A percentile compares a stretch with the other conserved stretches of the same genome.
Conservation (phyloP, 2,888 invertebrate species). For the Sialis lutaria region DNA sequence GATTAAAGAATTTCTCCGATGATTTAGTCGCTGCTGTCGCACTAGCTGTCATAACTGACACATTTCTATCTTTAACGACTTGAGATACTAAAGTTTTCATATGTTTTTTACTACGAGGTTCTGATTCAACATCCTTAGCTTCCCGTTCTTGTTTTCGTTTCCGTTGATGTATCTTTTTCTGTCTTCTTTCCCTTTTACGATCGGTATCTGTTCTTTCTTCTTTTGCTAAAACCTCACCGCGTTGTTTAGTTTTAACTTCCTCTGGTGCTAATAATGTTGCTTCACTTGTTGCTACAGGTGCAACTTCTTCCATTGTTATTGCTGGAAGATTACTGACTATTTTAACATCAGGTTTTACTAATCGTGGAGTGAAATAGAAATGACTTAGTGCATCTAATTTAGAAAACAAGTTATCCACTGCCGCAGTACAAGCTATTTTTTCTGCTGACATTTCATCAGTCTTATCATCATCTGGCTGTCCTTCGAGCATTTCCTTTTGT, state of each 20-base stretch:
- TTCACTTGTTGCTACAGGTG: constrained; percentile 75
- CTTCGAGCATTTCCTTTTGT: constrained; percentile 38
- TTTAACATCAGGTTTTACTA: constrained; percentile 69
- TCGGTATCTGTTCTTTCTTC: constrained; percentile 74
- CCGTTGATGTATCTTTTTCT: constrained; percentile 65
- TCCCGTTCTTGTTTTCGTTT: constrained; percentile 29
- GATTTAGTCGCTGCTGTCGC: constrained; percentile 41
- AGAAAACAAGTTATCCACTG: constrained; percentile 58
- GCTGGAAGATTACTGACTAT: constrained; percentile 84
- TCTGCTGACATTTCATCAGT: constrained; percentile 51
- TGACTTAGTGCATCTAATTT: constrained; percentile 87
- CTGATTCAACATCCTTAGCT: constrained; percentile 32
- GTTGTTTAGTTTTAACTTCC: constrained; percentile 50
- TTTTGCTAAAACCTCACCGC: constrained; percentile 38
- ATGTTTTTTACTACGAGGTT: constrained; percentile 36
- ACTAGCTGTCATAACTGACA: constrained; percentile 31
- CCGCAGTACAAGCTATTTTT: constrained; percentile 58
- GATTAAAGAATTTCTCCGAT: constrained; percentile 71
- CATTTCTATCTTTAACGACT: constrained; percentile 44
- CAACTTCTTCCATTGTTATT: constrained; percentile 88
- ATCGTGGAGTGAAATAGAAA: constrained; percentile 86
- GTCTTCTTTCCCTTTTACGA: constrained; percentile 71
- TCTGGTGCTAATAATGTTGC: constrained; percentile 79
- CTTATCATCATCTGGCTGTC: constrained; percentile 36
- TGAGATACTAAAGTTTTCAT: constrained; percentile 41